phyloP scores from a whole-genome alignment of 2,888 invertebrate species.

The Caradrina kadenii region DNA sequence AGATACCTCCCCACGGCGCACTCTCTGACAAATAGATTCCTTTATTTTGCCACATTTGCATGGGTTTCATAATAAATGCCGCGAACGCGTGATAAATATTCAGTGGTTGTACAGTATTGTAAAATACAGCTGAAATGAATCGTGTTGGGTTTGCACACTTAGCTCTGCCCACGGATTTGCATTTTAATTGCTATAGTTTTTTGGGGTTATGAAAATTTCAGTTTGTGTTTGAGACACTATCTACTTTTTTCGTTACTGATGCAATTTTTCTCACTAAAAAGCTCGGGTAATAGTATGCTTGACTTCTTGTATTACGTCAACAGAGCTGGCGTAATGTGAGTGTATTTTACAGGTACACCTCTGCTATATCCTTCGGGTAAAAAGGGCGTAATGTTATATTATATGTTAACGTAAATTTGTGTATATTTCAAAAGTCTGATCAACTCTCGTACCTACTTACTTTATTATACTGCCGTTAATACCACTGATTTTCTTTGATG shows the following conservation, averaged over 20 bases:
- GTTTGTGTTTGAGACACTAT: conserved; percentile 26
- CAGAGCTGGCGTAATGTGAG: too few relatives aligned
- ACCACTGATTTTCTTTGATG: too few relatives aligned
- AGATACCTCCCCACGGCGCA: conserved; percentile 50
- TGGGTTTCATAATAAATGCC: conserved; percentile 67
- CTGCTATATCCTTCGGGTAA: too few relatives aligned
- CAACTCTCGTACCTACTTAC: too few relatives aligned
- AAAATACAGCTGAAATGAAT: conserved; percentile 61
- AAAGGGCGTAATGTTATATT: too few relatives aligned
- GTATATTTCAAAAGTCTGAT: background rate
- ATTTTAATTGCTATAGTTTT: conserved; percentile 60
- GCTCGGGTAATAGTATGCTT: background rate
- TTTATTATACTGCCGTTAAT: too few relatives aligned
- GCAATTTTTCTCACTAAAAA: background rate
- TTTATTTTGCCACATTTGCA: conserved; percentile 64
- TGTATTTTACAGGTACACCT: too few relatives aligned
- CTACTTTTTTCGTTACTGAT: background rate
- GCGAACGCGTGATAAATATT: conserved; percentile 65
- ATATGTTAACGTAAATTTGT: too few relatives aligned
- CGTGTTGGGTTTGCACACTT: conserved; percentile 49
- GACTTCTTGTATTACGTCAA: too few relatives aligned
- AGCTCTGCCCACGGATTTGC: conserved; percentile 38
- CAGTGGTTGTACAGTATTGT: conserved; percentile 58
- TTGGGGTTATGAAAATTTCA: conserved; percentile 36
- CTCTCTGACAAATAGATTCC: conserved; percentile 64